Evolutionary conservation across 92 coral and sea anemone species (phyloP).

Genomic region (Porites divaricata): DNA sequence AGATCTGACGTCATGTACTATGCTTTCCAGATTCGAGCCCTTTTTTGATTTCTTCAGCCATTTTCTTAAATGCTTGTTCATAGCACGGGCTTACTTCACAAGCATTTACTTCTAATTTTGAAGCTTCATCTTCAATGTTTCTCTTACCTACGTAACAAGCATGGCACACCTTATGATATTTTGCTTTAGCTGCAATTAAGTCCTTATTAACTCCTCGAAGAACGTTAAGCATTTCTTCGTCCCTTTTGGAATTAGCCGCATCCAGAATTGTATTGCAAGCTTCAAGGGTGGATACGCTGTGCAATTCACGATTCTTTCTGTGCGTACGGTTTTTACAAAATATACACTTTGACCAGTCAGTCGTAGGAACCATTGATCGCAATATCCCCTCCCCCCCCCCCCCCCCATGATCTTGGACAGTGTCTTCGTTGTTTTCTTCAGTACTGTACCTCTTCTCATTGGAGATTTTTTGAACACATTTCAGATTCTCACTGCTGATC

Average conservation of each 20-base stretch:
- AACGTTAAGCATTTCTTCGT: not conserved
- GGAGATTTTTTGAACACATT: constrained; percentile 46
- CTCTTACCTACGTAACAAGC: constrained; percentile 42
- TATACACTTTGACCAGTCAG: not conserved
- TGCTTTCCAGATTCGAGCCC: constrained; percentile 47
- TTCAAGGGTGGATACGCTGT: not conserved
- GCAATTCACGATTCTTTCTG: not conserved
- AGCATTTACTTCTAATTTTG: constrained; percentile 16
- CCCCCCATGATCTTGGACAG: not conserved
- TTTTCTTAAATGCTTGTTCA: constrained; percentile 47
- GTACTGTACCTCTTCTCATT: not conserved
- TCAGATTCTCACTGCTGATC: constrained; percentile 47
- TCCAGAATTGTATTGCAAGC: not conserved
- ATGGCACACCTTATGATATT: constrained; percentile 22
- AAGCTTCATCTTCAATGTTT: constrained; percentile 41
- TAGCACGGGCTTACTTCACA: constrained; percentile 20
- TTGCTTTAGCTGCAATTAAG: not conserved
- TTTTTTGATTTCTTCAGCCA: constrained; percentile 12
- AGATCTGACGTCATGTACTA: constrained; percentile 59
- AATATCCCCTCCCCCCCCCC: not conserved
- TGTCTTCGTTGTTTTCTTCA: too few relatives aligned
- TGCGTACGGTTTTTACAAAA: not conserved
- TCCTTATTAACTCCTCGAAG: not conserved
- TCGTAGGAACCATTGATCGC: not conserved
- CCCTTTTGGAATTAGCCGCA: not conserved